A percentile compares a stretch with the other conserved stretches of the same genome.
Evolutionary conservation across 1,140 invertebrate species (phyloP).

Genomic region (Proctacanthus coquilletti): DNA sequence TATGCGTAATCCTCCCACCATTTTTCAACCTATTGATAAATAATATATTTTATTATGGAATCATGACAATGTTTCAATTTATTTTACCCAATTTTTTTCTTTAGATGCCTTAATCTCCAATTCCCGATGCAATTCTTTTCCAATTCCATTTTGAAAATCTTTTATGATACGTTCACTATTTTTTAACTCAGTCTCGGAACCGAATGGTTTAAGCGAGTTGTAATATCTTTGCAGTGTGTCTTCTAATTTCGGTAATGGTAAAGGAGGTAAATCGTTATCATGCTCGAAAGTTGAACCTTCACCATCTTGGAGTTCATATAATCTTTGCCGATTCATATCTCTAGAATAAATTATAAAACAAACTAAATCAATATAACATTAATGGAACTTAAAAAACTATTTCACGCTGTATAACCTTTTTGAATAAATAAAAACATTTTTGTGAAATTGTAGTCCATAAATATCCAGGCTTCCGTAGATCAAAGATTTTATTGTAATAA

Average conservation of each 20-base stretch:
- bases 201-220: constrained; percentile 39
- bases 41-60: not conserved
- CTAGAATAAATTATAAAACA: no score
- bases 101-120: constrained; percentile 38
- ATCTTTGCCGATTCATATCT: constrained; percentile 24
- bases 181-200: constrained; percentile 32
- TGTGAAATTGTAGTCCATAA: no score
- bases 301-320: constrained; percentile 17
- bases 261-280: constrained; percentile 35
- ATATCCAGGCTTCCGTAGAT: no score
- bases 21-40: constrained; percentile 26
- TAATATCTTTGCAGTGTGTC: constrained; percentile 49
- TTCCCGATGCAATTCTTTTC: constrained; percentile 44
- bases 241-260: constrained; percentile 49
- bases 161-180: constrained; percentile 35
- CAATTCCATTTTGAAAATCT: constrained; percentile 38
- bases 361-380: no score
- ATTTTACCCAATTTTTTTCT: constrained; percentile 24
- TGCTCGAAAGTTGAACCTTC: constrained; percentile 23
- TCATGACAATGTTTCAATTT: constrained; percentile 1
- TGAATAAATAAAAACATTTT: no score
- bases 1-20: constrained; percentile 70
- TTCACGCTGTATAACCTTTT: no score
- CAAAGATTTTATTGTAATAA: no score
- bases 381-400: no score